Evolutionary conservation across 1,140 invertebrate species (phyloP), one percentile per base, ranked within the genome.

Genomic region (Proctacanthus coquilletti): DNA sequence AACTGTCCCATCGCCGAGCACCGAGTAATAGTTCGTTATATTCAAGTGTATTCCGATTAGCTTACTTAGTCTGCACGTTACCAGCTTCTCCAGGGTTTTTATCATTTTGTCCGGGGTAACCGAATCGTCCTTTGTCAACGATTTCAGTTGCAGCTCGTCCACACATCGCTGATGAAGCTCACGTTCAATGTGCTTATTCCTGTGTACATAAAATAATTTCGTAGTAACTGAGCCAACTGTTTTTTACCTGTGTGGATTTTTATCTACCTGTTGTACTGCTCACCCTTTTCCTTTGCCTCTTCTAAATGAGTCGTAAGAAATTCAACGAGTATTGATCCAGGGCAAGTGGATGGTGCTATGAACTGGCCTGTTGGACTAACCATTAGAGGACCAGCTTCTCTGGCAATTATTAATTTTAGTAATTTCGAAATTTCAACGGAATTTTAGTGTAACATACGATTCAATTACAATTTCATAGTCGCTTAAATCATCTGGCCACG

Each of bases 301-400:
- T 76, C 63, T 44, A 91, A 68, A 56, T 88, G 72, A 18, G 77
- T 72, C 5, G 74, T 71, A 23, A 94, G 81, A 52, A 89, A 94
- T 48, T 76, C 80, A 2, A 92, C 73, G 23, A 92, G 62, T 39
- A 91, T 71, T 43, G 75, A 76, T 1, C 83, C 78, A 8, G 88
- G 87, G 57, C 86, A 89, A 0, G 85, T 85, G 13, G 83, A 79
- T 18, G 88, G 88, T 0, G 85, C 84, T 31, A 92, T 88, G 46
- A 93, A 85, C 61, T 92, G 85, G 15, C 88, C 88, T 23, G 83
- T 89, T 1, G 85, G 85, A 5, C 84, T 87, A n/a, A 93, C 69
- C 84, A 89, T 91, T 27, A 94, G 52, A 1, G 87, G 87, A 3
- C 87, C 86, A 13, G 86, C 80, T 62, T 88, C 86, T 14, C 83